Base-by-base conservation (phyloP, 2,888 invertebrate genomes). In the Synergus laeviventris region DNA sequence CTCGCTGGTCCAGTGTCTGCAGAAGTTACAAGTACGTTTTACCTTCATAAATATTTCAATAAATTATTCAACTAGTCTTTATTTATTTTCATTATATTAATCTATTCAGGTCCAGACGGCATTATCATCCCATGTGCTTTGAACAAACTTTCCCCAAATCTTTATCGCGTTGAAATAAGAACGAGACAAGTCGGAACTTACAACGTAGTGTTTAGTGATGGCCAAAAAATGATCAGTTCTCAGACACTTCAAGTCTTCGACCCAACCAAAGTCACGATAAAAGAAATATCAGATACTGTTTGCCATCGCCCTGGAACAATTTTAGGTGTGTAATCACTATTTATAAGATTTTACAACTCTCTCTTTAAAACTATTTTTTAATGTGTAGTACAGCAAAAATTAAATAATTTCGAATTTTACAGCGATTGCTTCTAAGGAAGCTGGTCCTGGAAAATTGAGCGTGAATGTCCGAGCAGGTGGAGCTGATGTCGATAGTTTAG, bases 361-460 rank as follows among this genome's bases (percentile, higher is more conserved):
- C 36, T 21, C 73, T 36, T n/a, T n/a, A n/a, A n/a, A 16, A 59
- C 45, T 73, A 18, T 56, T n/a, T 73, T 18, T 21, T 14, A 61
- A 76, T 73, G 18, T 66, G 21, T 66, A 39, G 16, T 66, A 39
- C 1, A 45, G 2, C n/a, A 2, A 2, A n/a, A 42, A 45, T 3
- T 14, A 2, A 11, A 64, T 59, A 64, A 12, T 60, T 70, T 24
- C 39, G n/a, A 9, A 45, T 49, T 64, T 77, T 85, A 12, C 91
- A 93, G 96, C 97, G 66, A 95, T 95, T 83, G 94, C 95, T 2
- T 93, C 94, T 38, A 90, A 89, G 74, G 94, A 94, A 84, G 98
- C 97, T 2, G 98, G 98, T 1, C 95, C 96, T 75, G 97, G 98
- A 4, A 95, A 95, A 21, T 91, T 98, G 9, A 94, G 95, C 0